These are phyloP conservation scores for Drosophila helvetica DNA, from an alignment of 2,888 invertebrate species.

Conservation along the genomic window DNA sequence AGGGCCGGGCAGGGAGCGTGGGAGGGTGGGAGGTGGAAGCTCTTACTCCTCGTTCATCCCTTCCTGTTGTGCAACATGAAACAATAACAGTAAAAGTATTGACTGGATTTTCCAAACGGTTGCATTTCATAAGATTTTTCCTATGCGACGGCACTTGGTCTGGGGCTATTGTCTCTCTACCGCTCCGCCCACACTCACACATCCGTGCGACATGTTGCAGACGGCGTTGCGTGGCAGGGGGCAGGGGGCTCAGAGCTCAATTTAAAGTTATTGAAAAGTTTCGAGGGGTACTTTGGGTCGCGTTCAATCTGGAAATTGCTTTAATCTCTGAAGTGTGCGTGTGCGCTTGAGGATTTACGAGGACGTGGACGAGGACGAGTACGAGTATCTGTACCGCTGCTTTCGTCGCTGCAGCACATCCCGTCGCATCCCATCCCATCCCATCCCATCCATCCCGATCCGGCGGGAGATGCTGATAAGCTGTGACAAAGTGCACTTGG, in stretches of 20 bases:
- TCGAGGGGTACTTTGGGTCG: slow-evolving; percentile 52
- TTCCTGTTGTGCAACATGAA: slow-evolving; percentile 58
- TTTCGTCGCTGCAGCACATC: no score
- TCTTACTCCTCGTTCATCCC: neutral
- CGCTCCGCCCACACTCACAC: neutral
- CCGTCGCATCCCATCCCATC: slow-evolving; percentile 1
- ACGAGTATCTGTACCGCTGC: slow-evolving; percentile 33
- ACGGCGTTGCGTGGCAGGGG: neutral
- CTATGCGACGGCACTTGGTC: slow-evolving; percentile 19
- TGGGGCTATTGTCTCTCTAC: neutral
- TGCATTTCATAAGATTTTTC: slow-evolving; percentile 70
- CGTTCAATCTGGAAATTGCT: slow-evolving; percentile 78
- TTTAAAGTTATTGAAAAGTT: slow-evolving; percentile 73
- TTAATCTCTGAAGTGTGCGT: slow-evolving; percentile 65
- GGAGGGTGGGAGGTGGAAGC: neutral
- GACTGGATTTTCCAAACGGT: slow-evolving; percentile 79
- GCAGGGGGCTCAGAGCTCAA: slow-evolving; percentile 44
- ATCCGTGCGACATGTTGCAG: slow-evolving; percentile 20
- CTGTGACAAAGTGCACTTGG: slow-evolving; percentile 74
- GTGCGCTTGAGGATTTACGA: slow-evolving; percentile 42
- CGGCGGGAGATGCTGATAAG: slow-evolving; percentile 73
- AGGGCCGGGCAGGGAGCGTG: neutral
- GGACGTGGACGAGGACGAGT: neutral
- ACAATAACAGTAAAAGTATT: slow-evolving; percentile 79
- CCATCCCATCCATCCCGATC: neutral